Conservation (phyloP, 2,113 vertebrate species). For the Phocoena phocoena region DNA sequence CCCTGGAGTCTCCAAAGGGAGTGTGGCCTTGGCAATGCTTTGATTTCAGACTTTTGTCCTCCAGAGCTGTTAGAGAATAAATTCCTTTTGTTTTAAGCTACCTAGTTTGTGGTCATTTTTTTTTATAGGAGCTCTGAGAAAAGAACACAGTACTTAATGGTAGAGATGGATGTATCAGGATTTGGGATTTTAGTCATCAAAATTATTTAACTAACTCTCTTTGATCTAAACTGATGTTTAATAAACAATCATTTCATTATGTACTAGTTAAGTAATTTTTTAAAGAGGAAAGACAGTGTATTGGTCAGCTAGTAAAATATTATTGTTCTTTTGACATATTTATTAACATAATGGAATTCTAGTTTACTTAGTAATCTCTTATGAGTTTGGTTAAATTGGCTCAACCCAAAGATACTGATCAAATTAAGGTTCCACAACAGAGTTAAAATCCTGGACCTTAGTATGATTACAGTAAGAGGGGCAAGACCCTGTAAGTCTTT, state of each 20-base stretch:
- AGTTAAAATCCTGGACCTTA: not conserved
- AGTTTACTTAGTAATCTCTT: not conserved
- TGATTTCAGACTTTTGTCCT: not conserved
- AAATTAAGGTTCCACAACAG: not conserved
- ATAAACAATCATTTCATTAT: not conserved
- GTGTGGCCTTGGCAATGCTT: fast-evolving
- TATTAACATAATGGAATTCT: not conserved
- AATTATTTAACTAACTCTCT: not conserved
- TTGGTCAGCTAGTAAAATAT: not conserved
- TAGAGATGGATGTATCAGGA: not conserved
- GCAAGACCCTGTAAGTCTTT: not conserved
- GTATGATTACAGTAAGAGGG: not conserved
- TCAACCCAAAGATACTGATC: not conserved
- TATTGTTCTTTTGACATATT: not conserved
- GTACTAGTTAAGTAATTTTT: not conserved
- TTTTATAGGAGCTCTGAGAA: not conserved
- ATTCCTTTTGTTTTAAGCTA: not conserved
- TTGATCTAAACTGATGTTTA: not conserved
- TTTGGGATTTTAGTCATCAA: not conserved
- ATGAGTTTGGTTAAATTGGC: not conserved
- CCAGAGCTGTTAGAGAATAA: not conserved
- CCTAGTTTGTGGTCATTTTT: not conserved
- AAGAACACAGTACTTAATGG: not conserved
- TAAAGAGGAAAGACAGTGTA: not conserved
- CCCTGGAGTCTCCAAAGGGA: not conserved